Base-by-base conservation (phyloP, 2,113 vertebrate species). In the Lamprologus callipterus region DNA sequence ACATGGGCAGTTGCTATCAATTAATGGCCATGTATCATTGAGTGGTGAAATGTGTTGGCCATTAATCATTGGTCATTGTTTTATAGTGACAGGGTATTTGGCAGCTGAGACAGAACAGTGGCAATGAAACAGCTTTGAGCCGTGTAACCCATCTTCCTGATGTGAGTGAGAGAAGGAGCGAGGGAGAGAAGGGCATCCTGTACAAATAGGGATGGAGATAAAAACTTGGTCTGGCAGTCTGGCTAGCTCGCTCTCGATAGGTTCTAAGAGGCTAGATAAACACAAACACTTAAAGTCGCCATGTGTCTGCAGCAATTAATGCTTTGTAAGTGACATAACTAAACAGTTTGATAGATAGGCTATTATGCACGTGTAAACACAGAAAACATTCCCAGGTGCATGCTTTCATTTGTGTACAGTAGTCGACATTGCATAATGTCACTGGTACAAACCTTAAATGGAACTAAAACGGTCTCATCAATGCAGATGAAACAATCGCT, bases 21-120 rank as follows among this genome's bases (percentile, higher is more conserved):
- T 94, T 95, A 94, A 93, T 91, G 57, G 75, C 81, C 13, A 23
- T 89, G 86, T 83, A 93, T 94, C 87, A 91, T 26, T 19, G 87
- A 80, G 78, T 37, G 60, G 82, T 57, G 70, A 85, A 85, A 87
- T 80, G 80, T 84, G 86, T 90, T 84, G 82, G 85, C 80, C 79
- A 91, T 96, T 89, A 87, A 91, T 95, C 94, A 94, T 90, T 90
- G 82, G 87, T 86, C 91, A 88, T 88, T 93, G 88, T 95, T 95
- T 95, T 92, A 88, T 84, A 85, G 89, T 84, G 88, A 91, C 91
- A 89, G 49, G 80, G 35, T 82, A 75, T 91, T 92, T 95, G 93
- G 86, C 95, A 95, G 88, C 89, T 81, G 82, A 86, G 90, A 93
- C 88, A 87, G 65, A 90, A 89, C 81, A 85, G 90, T 87, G 78